Percentiles rank a stretch among this genome's conserved stretches.
These are phyloP conservation scores for Channa maculata DNA, from an alignment of 2,113 vertebrate genomes.

Conservation along the genomic window DNA sequence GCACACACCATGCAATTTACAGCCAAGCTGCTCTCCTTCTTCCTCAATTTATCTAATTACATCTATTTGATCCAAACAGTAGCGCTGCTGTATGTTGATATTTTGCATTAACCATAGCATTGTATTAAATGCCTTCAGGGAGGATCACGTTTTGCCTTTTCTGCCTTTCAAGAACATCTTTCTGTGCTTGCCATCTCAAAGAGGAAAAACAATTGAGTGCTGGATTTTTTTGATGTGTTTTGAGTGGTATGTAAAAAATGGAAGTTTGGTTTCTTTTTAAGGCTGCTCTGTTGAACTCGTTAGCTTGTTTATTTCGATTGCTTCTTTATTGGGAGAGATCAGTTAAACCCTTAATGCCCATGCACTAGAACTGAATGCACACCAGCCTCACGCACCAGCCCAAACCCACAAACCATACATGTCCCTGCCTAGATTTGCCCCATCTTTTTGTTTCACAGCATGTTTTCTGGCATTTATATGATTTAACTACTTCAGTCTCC, in stretches of 20 bases:
- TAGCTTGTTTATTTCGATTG: conserved; percentile 46
- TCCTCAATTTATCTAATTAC: conserved; percentile 81
- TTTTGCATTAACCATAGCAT: conserved; percentile 62
- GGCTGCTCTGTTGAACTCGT: conserved; percentile 21
- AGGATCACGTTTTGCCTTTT: conserved; percentile 34
- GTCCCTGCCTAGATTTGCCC: conserved; percentile 1
- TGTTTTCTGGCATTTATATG: conserved; percentile 9
- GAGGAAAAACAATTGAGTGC: conserved; percentile 30
- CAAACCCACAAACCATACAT: conserved; percentile 12
- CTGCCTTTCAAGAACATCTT: conserved; percentile 36
- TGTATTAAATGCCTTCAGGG: conserved; percentile 37
- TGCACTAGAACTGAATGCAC: conserved; percentile 31
- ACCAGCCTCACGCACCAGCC: conserved; percentile 12
- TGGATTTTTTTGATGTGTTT: conserved; percentile 48
- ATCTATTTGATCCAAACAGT: conserved; percentile 70
- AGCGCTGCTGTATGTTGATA: conserved; percentile 64
- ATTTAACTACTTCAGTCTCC: conserved; percentile 16
- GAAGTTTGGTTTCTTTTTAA: conserved; percentile 30
- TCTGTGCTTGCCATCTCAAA: conserved; percentile 51
- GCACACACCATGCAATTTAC: conserved; percentile 79
- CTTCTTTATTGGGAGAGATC: conserved; percentile 46
- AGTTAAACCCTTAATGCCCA: conserved; percentile 35
- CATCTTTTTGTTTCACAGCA: conserved; percentile 21
- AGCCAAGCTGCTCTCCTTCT: conserved; percentile 73
- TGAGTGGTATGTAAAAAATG: conserved; percentile 52